Percentiles rank a stretch among this genome's conserved stretches.
Evolutionary conservation across 2,888 invertebrate species (phyloP).

Genomic region (Nyleta sp.): DNA sequence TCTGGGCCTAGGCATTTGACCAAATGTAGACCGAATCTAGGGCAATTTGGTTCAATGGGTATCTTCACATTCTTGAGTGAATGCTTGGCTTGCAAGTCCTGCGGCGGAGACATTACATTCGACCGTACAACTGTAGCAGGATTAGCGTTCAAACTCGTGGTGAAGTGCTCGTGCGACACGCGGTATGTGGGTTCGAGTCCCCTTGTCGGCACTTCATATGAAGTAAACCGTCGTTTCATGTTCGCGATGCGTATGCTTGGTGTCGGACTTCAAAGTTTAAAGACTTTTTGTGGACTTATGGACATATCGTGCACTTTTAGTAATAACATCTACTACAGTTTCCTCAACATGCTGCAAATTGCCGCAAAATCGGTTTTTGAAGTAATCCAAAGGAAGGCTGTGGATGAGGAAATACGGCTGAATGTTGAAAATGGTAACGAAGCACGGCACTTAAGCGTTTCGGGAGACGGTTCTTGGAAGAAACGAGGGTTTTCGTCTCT

Average conservation of each 20-base stretch:
- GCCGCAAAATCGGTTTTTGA: constrained; percentile 23
- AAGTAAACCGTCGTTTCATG: constrained; percentile 23
- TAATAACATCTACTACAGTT: constrained; percentile 21
- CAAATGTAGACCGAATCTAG: too few species aligned
- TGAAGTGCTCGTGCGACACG: constrained; percentile 30
- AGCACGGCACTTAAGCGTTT: constrained; percentile 5
- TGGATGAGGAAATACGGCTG: constrained; percentile 21
- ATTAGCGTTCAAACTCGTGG: constrained; percentile 20
- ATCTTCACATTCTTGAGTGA: constrained; percentile 22
- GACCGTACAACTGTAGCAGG: constrained; percentile 11
- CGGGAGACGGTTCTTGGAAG: constrained; percentile 11
- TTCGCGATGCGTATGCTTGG: constrained; percentile 13
- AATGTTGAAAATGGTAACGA: constrained; percentile 33
- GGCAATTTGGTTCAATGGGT: too few species aligned
- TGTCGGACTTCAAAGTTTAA: constrained; percentile 27
- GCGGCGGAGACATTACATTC: constrained; percentile 11
- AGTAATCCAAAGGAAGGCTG: constrained; percentile 19
- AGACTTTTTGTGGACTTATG: constrained; percentile 22
- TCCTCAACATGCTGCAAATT: constrained; percentile 20
- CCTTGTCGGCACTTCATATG: constrained; percentile 8
- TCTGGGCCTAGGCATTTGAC: too few species aligned
- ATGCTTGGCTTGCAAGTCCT: constrained; percentile 24
- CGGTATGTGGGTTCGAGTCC: constrained; percentile 21
- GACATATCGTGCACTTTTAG: constrained; percentile 22
- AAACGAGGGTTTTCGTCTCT: constrained; percentile 7